Base-by-base conservation (phyloP, 1,140 invertebrate genomes). In the Drosophila bocqueti region DNA sequence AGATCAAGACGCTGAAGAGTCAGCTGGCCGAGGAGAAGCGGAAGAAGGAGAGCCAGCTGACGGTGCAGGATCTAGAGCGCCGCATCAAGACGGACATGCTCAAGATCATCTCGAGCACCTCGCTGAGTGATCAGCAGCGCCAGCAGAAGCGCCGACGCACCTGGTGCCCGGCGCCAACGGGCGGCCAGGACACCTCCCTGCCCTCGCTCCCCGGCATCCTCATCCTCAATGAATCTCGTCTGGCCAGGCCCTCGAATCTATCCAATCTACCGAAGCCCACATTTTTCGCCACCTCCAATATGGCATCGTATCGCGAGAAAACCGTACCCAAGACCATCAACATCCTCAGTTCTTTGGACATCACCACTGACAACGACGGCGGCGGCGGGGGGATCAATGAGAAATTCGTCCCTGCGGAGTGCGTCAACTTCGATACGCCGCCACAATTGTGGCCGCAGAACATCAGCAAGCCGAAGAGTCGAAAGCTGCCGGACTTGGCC, bases 151-250 rank as follows among this genome's bases (percentile, higher is more conserved):
- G 90, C 0, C 57, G 85, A 9, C 91, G 91, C 2, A 92, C 91
- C 13, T 92, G 91, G 91, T 83, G 83, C 29, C 79, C 71, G 0
- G 1, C 78, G 0, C 55, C 79, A 15, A 55, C 78, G 10, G 72
- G 43, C 1, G 72, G 43, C 1, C 49, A 29, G 15, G 15, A 24
- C n/a, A 0, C 1, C 24, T 16, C 10, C 10, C 13, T 93, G 0
- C 2, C 52, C 4, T n/a, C 54, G 9, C 54, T 98, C 6, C 97
- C 97, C 38, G 97, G 97, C 0, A 98, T 38, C 21, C 21, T 21
- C 24, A 24, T 24, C 0, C 6, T 9, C 0, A 26, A 49, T 5
- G 54, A 59, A 3, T 61, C 63, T 5, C 52, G 43, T 1, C 45
- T 43, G 21, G 24, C 40, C 3, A 61, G n/a, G 3, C 18, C 38